phyloP scores from a whole-genome alignment of 2,888 invertebrate genomes.

The Urechis unicinctus region DNA sequence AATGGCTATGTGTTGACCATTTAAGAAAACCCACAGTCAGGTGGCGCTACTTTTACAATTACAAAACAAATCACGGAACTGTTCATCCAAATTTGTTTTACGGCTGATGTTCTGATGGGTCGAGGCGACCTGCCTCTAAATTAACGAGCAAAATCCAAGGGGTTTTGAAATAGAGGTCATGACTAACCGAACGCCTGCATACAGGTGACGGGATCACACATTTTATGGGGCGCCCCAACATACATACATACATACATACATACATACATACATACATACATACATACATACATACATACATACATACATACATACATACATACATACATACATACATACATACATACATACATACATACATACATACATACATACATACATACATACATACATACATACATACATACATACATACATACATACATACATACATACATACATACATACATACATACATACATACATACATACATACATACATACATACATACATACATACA shows the following conservation, averaged over 20 bases:
- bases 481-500: conserved; percentile 6
- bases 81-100: too few species aligned
- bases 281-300: conserved; percentile 3
- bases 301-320: conserved; percentile 6
- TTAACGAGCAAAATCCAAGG: too few species aligned
- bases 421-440: not conserved
- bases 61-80: too few species aligned
- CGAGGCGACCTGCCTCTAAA: too few species aligned
- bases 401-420: not conserved
- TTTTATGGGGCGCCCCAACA: too few species aligned
- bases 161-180: too few species aligned
- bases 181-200: too few species aligned
- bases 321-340: conserved; percentile 6
- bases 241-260: conserved; percentile 9
- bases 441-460: conserved; percentile 2
- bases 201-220: too few species aligned
- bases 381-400: conserved; percentile 4
- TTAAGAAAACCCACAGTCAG: too few species aligned
- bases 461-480: conserved; percentile 4
- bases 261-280: conserved; percentile 3
- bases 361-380: conserved; percentile 5
- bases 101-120: too few species aligned
- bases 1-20: too few species aligned
- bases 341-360: not conserved
- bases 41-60: too few species aligned